A percentile compares a stretch with the other conserved stretches of the same genome.
phyloP scores from a whole-genome alignment of 2,888 invertebrate genomes.

The Seira ritae region DNA sequence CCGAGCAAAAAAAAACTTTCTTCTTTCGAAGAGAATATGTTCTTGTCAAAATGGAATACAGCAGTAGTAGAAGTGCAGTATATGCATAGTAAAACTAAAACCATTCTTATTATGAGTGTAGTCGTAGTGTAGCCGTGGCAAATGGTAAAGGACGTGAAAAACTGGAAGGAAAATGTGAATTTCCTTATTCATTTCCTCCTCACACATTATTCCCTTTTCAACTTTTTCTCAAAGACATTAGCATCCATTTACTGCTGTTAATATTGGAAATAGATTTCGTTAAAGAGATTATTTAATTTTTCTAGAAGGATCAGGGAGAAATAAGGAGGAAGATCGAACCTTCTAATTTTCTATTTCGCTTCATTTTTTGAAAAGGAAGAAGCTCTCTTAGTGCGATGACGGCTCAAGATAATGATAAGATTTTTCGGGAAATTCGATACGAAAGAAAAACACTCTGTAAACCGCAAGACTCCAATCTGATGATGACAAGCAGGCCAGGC shows the following conservation, averaged over 20 bases:
- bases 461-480: background rate
- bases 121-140: background rate
- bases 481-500: too few species aligned
- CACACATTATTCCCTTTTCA: background rate
- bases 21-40: background rate
- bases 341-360: background rate
- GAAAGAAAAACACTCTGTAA: background rate
- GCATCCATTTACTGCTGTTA: background rate
- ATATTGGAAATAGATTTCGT: background rate
- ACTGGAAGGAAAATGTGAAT: constrained; percentile 35
- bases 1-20: too few species aligned
- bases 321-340: background rate
- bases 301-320: background rate
- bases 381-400: background rate
- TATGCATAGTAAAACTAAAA: background rate
- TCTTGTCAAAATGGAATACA: background rate
- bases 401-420: background rate
- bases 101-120: background rate
- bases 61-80: too few species aligned
- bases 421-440: background rate
- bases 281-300: background rate
- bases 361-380: background rate
- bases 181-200: constrained; percentile 40
- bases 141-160: constrained; percentile 22
- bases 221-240: background rate